phyloP scores from a whole-genome alignment of 2,888 invertebrate species.

The Caenorhabditis angaria region DNA sequence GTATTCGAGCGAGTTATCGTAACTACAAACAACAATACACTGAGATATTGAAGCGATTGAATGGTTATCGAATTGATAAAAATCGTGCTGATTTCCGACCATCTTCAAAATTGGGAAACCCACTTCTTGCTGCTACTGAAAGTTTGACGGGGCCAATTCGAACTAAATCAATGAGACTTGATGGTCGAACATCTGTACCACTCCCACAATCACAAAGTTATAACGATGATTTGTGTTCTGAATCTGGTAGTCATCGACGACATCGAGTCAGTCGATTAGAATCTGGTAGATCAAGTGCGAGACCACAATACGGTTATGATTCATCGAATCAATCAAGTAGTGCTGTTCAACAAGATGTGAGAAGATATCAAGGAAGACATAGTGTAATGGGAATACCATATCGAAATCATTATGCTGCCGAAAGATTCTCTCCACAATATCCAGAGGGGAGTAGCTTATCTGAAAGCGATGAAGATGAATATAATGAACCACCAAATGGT shows the following conservation, averaged over 20 bases:
- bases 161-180: constrained; percentile 7
- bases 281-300: constrained; percentile 7
- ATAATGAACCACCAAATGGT: constrained; percentile 34
- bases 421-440: constrained; percentile 19
- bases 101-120: constrained; percentile 35
- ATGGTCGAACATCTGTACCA: constrained; percentile 37
- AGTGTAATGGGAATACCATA: constrained; percentile 32
- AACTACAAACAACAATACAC: constrained; percentile 32
- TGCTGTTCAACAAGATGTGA: not conserved
- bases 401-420: not conserved
- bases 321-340: constrained; percentile 11
- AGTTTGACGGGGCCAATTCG: constrained; percentile 22
- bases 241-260: constrained; percentile 3
- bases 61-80: constrained; percentile 16
- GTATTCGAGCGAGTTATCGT: constrained; percentile 34
- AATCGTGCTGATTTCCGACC: constrained; percentile 32
- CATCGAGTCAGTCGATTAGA: constrained; percentile 28
- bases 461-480: constrained; percentile 32
- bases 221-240: constrained; percentile 15
- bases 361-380: constrained; percentile 23
- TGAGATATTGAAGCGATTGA: constrained; percentile 35
- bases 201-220: constrained; percentile 32
- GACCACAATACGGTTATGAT: constrained; percentile 25
- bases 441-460: constrained; percentile 29
- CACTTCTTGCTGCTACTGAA: constrained; percentile 39